These are phyloP conservation scores for Sphaeramia orbicularis DNA, from an alignment of 2,797 vertebrate genomes.

Conservation along the genomic window DNA sequence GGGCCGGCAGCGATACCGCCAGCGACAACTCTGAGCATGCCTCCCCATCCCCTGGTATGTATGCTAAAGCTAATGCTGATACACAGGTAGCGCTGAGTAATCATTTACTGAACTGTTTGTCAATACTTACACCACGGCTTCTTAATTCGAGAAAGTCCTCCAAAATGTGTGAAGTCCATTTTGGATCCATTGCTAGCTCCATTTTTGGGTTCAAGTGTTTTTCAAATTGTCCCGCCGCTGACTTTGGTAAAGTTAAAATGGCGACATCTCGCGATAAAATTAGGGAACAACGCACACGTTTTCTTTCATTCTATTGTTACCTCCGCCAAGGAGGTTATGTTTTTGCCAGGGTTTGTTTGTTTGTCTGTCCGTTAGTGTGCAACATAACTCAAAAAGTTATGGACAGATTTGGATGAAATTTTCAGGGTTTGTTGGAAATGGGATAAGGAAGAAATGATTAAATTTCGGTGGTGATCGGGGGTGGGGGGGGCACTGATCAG, in stretches of 20 bases:
- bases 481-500: no score
- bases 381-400: no score
- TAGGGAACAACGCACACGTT: not conserved
- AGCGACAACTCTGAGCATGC: conserved; percentile 78
- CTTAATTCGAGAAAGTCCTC: not conserved
- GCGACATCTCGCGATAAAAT: conserved; percentile 42
- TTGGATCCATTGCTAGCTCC: conserved; percentile 14
- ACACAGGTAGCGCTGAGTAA: no score
- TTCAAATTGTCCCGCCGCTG: conserved; percentile 33
- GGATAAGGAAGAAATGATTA: no score
- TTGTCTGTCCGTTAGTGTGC: no score
- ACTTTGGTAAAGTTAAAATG: fast-evolving
- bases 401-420: no score
- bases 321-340: no score
- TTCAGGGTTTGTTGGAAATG: no score
- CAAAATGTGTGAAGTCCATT: not conserved
- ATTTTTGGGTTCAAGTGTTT: not conserved
- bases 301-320: not conserved
- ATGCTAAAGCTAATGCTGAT: not conserved
- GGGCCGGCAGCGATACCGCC: conserved; percentile 62
- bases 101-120: no score
- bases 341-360: no score
- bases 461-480: no score
- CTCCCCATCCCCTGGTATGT: conserved; percentile 69
- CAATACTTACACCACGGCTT: conserved; percentile 5